Conservation (phyloP, 2,797 vertebrate genomes). For the Gadopsis marmoratus region DNA sequence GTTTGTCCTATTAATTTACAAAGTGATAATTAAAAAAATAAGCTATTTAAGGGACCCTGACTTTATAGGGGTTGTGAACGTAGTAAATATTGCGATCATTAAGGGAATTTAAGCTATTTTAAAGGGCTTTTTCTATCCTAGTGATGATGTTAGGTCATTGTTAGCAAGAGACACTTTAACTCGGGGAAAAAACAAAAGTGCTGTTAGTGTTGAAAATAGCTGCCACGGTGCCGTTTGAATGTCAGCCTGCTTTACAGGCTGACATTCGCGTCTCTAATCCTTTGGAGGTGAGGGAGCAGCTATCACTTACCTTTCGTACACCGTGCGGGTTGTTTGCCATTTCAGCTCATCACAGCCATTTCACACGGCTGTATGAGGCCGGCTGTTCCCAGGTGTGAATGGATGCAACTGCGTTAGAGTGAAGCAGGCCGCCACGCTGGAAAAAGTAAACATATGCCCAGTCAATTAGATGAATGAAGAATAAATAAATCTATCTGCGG, state of each 20-base stretch:
- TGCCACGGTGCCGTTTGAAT: background rate
- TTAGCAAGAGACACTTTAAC: too few species aligned
- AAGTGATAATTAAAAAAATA: too few species aligned
- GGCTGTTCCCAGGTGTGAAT: slow-evolving; percentile 8
- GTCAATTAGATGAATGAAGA: slow-evolving; percentile 20
- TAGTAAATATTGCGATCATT: too few species aligned
- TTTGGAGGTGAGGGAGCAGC: background rate
- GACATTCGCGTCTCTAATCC: background rate
- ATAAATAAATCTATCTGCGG: slow-evolving; percentile 19
- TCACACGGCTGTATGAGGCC: background rate
- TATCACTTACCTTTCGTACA: background rate
- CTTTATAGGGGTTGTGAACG: too few species aligned
- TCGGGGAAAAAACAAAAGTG: too few species aligned
- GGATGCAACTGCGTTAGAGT: background rate
- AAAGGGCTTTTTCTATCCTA: too few species aligned
- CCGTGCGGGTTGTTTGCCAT: background rate
- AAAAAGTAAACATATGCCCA: slow-evolving; percentile 25
- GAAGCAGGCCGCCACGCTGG: background rate
- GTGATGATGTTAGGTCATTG: too few species aligned
- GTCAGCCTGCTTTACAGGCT: background rate
- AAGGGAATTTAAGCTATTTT: too few species aligned
- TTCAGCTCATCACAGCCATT: slow-evolving; percentile 9
- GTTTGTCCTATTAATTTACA: too few species aligned
- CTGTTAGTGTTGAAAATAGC: background rate
- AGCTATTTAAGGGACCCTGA: too few species aligned